These are phyloP conservation scores for Yponomeuta evonymella DNA, from an alignment of 2,888 invertebrate genomes.

Conservation along the genomic window DNA sequence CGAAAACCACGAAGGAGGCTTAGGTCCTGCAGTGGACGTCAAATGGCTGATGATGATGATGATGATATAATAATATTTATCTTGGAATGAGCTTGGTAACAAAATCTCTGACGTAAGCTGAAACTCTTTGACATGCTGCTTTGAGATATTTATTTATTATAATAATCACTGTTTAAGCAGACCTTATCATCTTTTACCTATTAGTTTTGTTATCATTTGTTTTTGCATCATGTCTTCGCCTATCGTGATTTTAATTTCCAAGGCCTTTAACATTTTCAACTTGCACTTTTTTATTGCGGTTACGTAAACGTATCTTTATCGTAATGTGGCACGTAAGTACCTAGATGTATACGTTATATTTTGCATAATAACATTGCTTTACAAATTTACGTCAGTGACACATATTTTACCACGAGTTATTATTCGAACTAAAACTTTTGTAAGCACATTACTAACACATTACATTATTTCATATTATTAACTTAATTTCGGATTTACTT, in stretches of 20 bases:
- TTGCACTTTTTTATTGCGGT: not conserved
- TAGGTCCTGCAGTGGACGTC: too few species aligned
- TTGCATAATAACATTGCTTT: too few species aligned
- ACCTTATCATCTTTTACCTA: not conserved
- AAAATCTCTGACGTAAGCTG: constrained; percentile 5
- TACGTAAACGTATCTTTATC: not conserved
- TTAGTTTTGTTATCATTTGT: not conserved
- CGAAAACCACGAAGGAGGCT: too few species aligned
- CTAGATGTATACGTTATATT: too few species aligned
- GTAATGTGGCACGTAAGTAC: too few species aligned
- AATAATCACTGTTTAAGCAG: not conserved
- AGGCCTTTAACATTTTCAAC: not conserved
- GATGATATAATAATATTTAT: not conserved
- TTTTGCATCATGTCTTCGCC: not conserved
- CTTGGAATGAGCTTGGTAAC: constrained; percentile 3
- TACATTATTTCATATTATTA: too few species aligned
- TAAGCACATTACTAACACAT: too few species aligned
- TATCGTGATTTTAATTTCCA: not conserved
- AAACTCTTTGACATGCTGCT: not conserved
- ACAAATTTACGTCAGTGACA: too few species aligned
- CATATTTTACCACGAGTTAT: too few species aligned
- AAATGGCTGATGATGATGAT: too few species aligned
- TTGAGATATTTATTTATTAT: not conserved
- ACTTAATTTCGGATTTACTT: too few species aligned
- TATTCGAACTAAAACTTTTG: too few species aligned